Conservation (phyloP, 1,140 invertebrate genomes). For the Asbolus verrucosus region DNA sequence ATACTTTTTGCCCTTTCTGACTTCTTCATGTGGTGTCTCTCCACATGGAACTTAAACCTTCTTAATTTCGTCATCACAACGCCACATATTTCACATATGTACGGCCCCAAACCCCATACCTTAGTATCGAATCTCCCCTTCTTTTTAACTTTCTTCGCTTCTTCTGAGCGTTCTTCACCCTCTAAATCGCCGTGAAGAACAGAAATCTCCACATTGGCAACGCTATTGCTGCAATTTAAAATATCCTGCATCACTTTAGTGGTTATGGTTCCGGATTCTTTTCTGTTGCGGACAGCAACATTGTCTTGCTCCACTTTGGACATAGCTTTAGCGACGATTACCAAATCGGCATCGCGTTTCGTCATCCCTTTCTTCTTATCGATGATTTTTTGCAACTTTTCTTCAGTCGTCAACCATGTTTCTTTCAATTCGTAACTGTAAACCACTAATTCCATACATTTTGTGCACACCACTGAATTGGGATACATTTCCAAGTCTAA, state of each 20-base stretch:
- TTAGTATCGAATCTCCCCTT: too few relatives aligned
- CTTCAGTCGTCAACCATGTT: neutral
- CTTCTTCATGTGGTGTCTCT: neutral
- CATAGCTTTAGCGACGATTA: neutral
- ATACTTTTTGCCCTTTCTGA: too few relatives aligned
- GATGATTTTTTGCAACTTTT: constrained; percentile 2
- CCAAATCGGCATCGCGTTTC: neutral
- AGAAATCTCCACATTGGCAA: too few relatives aligned
- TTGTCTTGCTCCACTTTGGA: neutral
- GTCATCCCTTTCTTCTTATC: constrained; percentile 1
- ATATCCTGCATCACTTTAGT: too few relatives aligned
- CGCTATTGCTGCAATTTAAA: too few relatives aligned
- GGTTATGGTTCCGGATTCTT: too few relatives aligned
- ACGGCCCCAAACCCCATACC: neutral
- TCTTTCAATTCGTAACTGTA: neutral
- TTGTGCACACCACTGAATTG: constrained; percentile 2
- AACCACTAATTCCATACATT: neutral
- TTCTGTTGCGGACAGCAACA: neutral
- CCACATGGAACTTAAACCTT: neutral
- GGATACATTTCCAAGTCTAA: constrained; percentile 7
- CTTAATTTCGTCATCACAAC: neutral
- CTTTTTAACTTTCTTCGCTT: too few relatives aligned
- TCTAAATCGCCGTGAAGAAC: too few relatives aligned
- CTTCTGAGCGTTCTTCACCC: too few relatives aligned
- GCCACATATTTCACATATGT: neutral